A percentile compares a stretch with the other conserved stretches of the same genome.
These are phyloP conservation scores for Bagarius yarrelli DNA, from an alignment of 2,113 vertebrate genomes.

Conservation along the genomic window DNA sequence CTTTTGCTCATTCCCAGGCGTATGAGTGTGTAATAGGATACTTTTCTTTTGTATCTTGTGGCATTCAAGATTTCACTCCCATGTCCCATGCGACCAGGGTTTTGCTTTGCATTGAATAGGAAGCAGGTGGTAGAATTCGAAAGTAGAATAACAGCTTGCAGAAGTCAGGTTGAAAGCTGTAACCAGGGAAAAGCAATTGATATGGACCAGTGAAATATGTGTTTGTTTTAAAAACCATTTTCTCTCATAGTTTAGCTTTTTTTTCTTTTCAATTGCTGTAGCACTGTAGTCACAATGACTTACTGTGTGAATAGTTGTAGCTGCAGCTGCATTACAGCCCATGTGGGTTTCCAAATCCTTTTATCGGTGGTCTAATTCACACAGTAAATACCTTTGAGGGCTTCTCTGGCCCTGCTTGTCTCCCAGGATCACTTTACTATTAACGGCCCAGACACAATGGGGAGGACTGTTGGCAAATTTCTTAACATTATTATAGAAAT, in stretches of 20 bases:
- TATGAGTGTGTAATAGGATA: constrained; percentile 53
- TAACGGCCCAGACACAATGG: constrained; percentile 11
- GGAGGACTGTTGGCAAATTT: background rate
- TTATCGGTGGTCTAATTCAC: constrained; percentile 29
- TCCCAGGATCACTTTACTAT: constrained; percentile 36
- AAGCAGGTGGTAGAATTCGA: constrained; percentile 46
- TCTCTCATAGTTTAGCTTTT: background rate
- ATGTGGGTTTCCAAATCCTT: constrained; percentile 36
- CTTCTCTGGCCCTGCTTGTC: constrained; percentile 23
- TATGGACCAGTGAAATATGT: constrained; percentile 28
- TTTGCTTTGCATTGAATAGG: constrained; percentile 47
- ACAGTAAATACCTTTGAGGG: constrained; percentile 24
- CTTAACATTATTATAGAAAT: constrained; percentile 27
- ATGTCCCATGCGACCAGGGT: constrained; percentile 35
- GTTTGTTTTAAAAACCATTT: constrained; percentile 24
- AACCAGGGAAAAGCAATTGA: constrained; percentile 5
- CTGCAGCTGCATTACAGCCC: constrained; percentile 43
- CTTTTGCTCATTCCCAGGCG: constrained; percentile 44
- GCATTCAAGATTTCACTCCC: constrained; percentile 44
- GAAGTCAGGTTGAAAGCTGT: constrained; percentile 35
- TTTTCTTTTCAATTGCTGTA: constrained; percentile 15
- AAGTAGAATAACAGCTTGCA: constrained; percentile 23
- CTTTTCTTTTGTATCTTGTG: constrained; percentile 47
- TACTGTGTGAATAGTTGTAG: constrained; percentile 23
- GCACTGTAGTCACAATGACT: constrained; percentile 36